Conservation (phyloP, 2,797 vertebrate genomes). For the Brotula barbata region DNA sequence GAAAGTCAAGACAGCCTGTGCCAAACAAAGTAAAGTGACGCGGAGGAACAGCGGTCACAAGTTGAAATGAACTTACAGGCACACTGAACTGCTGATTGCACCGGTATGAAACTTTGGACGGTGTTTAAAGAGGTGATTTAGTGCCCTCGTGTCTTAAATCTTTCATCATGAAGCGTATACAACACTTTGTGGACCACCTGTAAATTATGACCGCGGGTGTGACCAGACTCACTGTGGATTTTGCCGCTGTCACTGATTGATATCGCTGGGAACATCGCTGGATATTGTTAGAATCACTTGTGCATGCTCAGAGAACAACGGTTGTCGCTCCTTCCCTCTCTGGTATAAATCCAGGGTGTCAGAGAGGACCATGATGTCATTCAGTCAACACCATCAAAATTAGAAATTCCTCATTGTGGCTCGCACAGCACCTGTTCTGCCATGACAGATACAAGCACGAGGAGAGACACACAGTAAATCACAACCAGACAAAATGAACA, state of each 20-base stretch:
- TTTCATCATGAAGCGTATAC: conserved; percentile 2
- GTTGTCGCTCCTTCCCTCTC: neutral
- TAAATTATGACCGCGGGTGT: conserved; percentile 25
- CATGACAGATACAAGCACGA: conserved; percentile 33
- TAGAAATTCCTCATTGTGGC: conserved; percentile 62
- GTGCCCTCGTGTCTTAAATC: neutral
- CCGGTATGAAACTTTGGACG: neutral
- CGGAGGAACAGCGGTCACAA: neutral
- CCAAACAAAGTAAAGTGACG: neutral
- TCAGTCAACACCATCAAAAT: conserved; percentile 72
- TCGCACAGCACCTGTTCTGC: conserved; percentile 50
- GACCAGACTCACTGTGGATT: conserved; percentile 19
- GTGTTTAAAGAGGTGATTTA: conserved; percentile 21
- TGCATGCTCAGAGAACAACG: neutral
- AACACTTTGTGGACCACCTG: conserved; percentile 7
- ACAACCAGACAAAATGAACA: neutral
- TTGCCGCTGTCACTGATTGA: conserved; percentile 12
- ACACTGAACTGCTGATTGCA: conserved; percentile 27
- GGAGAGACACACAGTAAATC: conserved; percentile 34
- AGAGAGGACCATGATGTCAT: conserved; percentile 42
- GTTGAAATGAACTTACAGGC: neutral
- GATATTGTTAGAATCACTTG: conserved; percentile 32
- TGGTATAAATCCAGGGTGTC: conserved; percentile 20
- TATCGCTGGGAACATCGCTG: neutral
- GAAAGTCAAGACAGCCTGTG: neutral